Evolutionary conservation across 2,113 vertebrate genomes (phyloP), one percentile per base, ranked within the genome.

Genomic region (Pedionomus torquatus): DNA sequence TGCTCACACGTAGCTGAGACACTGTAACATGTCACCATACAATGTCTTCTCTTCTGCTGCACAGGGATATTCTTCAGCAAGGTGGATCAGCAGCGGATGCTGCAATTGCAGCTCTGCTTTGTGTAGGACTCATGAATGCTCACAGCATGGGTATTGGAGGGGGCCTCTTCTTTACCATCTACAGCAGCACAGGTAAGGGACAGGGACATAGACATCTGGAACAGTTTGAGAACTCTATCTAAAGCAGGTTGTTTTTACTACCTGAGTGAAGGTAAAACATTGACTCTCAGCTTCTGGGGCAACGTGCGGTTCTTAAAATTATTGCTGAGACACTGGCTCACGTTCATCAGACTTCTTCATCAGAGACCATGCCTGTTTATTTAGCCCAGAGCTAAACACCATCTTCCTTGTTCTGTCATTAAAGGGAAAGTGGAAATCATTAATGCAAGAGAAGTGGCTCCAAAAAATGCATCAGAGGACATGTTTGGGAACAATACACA

Each of bases 131-230:
- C 74, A 97, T 99, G 98, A 99, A 99, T 3, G 97, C 98, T 60
- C 99, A 99, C 98, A 99, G 99, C 92, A 98, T 98, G 98, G 99
- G 99, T 57, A 99, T 99, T 9, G 99, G 99, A 75, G 99, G 99
- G 9, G 99, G 99, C 14, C 93, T 99, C 69, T 99, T 99, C 96
- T 49, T 99, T n/a, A 99, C 98, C 80, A 99, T 99, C 97, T 99
- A 99, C 72, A 90, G 98, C 37, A 96, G 49, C 74, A 99, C 98
- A 9, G 98, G 99, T 99, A 98, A 97, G 96, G 43, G 39, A 20
- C 95, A 93, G 54, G 58, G 52, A 58, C 26, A 6, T 28, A 10
- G 9, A 13, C 24, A 44, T 18, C 51, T 85, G 87, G 9, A 64
- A 66, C 52, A 74, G 17, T 5, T 52, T 58, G 69, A 65, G 66